Percentiles rank a stretch among this genome's conserved stretches.
These are phyloP conservation scores for Sabatieria punctata DNA, from an alignment of 2,888 invertebrate genomes.

Conservation along the genomic window DNA sequence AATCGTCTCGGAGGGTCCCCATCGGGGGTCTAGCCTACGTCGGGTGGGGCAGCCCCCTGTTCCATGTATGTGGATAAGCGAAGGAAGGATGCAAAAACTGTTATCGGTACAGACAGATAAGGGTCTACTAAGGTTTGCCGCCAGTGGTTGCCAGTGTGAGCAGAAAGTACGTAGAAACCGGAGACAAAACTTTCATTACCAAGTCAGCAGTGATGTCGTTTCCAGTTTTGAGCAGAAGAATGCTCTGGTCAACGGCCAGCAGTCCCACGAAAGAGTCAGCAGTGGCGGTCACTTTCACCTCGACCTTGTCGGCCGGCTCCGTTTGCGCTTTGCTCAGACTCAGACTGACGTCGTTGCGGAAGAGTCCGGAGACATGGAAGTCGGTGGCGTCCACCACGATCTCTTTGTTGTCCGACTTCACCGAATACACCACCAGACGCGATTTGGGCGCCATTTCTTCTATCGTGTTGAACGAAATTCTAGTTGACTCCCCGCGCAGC, in stretches of 20 bases:
- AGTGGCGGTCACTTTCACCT: slow-evolving; percentile 58
- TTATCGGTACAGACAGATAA: too few species aligned
- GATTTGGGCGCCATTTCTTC: slow-evolving; percentile 27
- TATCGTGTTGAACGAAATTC: slow-evolving; percentile 45
- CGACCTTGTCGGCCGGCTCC: too few species aligned
- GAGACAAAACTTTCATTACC: too few species aligned
- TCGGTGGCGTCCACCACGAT: slow-evolving; percentile 67
- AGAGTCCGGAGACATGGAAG: slow-evolving; percentile 54
- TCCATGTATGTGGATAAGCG: too few species aligned
- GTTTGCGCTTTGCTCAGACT: too few species aligned
- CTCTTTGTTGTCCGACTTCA: slow-evolving; percentile 47
- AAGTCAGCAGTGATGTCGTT: slow-evolving; percentile 46
- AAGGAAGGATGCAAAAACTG: too few species aligned
- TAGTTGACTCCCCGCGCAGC: slow-evolving; percentile 22
- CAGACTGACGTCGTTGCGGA: slow-evolving; percentile 59
- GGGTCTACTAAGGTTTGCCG: too few species aligned
- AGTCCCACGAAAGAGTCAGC: slow-evolving; percentile 71
- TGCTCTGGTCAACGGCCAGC: slow-evolving; percentile 70
- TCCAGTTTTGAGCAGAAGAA: slow-evolving; percentile 52
- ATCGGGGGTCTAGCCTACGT: too few species aligned
- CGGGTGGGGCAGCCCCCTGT: too few species aligned
- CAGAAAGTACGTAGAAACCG: too few species aligned
- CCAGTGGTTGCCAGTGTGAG: too few species aligned
- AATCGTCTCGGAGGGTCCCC: too few species aligned
- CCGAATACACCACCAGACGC: slow-evolving; percentile 43